Conservation (phyloP, 2,797 vertebrate species). For the Yasuhikotakia modesta region DNA sequence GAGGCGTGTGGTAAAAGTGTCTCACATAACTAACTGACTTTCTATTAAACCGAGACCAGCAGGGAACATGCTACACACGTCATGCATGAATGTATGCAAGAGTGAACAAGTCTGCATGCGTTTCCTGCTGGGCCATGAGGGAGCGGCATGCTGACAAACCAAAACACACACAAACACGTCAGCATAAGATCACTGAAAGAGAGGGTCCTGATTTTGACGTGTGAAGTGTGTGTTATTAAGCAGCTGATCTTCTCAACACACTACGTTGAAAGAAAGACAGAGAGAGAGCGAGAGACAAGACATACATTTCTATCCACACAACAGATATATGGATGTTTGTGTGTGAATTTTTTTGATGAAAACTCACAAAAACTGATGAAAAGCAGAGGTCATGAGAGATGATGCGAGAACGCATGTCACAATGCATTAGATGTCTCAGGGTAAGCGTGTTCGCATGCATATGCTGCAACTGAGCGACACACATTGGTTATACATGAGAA, state of each 20-base stretch:
- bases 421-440: constrained; percentile 24
- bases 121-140: constrained; percentile 37
- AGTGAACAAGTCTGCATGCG: constrained; percentile 3
- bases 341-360: neutral
- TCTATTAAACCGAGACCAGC: constrained; percentile 25
- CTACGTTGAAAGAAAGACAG: too few relatives aligned
- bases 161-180: constrained; percentile 28
- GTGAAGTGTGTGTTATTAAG: constrained; percentile 44
- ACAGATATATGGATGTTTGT: too few relatives aligned
- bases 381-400: constrained; percentile 13
- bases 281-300: too few relatives aligned
- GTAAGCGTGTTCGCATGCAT: constrained; percentile 11
- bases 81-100: neutral
- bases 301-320: too few relatives aligned
- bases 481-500: neutral
- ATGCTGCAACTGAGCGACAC: constrained; percentile 2
- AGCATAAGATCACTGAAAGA: constrained; percentile 28
- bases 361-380: neutral
- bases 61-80: constrained; percentile 9
- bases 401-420: constrained; percentile 35
- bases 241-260: constrained; percentile 53
- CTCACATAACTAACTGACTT: constrained; percentile 34
- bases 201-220: constrained; percentile 38
- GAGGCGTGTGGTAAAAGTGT: too few relatives aligned
- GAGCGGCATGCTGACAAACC: constrained; percentile 46